phyloP scores from a whole-genome alignment of 2,888 invertebrate species.

The Gymnocheta viridis region DNA sequence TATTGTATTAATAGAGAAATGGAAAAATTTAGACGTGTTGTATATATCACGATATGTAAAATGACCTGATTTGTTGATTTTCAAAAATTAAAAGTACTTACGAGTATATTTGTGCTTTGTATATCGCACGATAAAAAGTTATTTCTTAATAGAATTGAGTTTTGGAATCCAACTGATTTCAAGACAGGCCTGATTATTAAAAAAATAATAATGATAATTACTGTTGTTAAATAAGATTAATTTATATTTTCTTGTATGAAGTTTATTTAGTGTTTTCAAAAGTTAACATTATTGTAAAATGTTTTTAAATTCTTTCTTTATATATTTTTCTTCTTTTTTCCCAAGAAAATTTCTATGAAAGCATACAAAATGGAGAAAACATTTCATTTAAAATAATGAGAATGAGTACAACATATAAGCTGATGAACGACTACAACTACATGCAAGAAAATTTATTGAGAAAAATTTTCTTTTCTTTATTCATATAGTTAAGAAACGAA shows the following conservation, averaged over 20 bases:
- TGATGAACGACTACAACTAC: background rate
- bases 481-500: slow-evolving; percentile 18
- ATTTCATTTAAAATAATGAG: slow-evolving; percentile 57
- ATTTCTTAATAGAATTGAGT: too few relatives aligned
- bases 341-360: slow-evolving; percentile 3
- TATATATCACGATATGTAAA: too few relatives aligned
- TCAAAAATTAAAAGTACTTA: too few relatives aligned
- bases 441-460: slow-evolving; percentile 32
- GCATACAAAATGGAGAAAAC: slow-evolving; percentile 26
- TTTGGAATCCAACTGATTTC: too few relatives aligned
- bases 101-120: too few relatives aligned
- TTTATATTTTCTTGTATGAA: slow-evolving; percentile 11
- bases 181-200: too few relatives aligned
- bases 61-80: too few relatives aligned
- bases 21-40: too few relatives aligned
- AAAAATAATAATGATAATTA: background rate
- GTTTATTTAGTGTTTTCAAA: slow-evolving; percentile 32
- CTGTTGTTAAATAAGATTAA: slow-evolving; percentile 16
- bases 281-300: slow-evolving; percentile 49
- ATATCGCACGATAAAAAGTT: too few relatives aligned
- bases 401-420: slow-evolving; percentile 34
- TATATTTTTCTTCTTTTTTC: background rate
- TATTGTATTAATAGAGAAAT: too few relatives aligned
- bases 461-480: slow-evolving; percentile 44
- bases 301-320: slow-evolving; percentile 37